Conservation (phyloP, 2,113 vertebrate species). For the Mohoua ochrocephala region DNA sequence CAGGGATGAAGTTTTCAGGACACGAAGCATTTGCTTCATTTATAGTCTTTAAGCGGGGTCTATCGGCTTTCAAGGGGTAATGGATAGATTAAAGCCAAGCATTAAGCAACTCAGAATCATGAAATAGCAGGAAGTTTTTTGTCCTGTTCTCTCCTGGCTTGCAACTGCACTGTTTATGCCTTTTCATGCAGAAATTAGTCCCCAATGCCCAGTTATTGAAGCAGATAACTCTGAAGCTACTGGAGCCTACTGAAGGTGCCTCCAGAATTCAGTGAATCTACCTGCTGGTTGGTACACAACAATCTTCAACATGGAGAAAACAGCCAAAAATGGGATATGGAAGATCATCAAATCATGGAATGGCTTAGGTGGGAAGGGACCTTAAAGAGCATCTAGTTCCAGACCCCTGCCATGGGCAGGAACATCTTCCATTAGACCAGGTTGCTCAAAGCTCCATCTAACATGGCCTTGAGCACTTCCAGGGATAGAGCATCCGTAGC, state of each 20-base stretch:
- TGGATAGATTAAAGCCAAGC: neutral
- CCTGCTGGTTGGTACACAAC: constrained; percentile 35
- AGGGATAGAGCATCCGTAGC: neutral
- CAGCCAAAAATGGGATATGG: neutral
- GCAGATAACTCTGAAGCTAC: neutral
- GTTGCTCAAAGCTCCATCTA: neutral
- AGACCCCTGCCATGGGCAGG: neutral
- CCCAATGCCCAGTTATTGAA: rapidly evolving
- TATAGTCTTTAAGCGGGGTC: neutral
- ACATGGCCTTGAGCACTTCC: neutral
- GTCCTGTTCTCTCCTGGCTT: neutral
- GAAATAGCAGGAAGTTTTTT: neutral
- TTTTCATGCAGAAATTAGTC: neutral
- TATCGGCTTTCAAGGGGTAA: neutral
- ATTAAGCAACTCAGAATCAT: neutral
- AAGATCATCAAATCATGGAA: neutral
- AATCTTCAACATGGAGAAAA: neutral
- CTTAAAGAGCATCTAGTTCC: neutral
- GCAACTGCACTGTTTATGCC: neutral
- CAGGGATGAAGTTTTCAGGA: neutral
- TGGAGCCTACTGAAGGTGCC: constrained; percentile 50
- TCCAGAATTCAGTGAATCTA: constrained; percentile 68
- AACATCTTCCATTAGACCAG: neutral
- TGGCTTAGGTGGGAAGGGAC: neutral
- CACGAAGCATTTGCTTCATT: neutral